Evolutionary conservation across 2,113 vertebrate species (phyloP).

Genomic region (Piaya cayana): DNA sequence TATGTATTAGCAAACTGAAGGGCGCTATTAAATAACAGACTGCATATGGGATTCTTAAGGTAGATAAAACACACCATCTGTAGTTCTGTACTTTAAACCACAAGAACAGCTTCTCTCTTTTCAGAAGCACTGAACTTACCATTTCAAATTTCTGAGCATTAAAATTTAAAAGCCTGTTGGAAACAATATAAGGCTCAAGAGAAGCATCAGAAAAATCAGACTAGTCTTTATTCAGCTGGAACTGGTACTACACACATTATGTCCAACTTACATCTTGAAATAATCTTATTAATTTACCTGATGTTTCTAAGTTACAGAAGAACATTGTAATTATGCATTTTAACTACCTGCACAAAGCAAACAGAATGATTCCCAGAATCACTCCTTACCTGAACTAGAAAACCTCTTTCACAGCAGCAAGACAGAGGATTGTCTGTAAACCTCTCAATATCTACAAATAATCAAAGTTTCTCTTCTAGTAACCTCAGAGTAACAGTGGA

Average conservation of each 20-base stretch:
- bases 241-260: background rate
- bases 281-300: background rate
- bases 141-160: background rate
- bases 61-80: background rate
- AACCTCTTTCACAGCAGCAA: background rate
- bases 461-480: background rate
- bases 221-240: background rate
- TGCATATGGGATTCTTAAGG: rapidly evolving
- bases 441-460: background rate
- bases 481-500: background rate
- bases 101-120: background rate
- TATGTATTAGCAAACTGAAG: background rate
- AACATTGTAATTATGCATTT: background rate
- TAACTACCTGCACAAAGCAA: background rate
- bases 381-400: background rate
- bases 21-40: background rate
- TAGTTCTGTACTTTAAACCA: background rate
- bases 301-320: background rate
- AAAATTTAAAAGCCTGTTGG: background rate
- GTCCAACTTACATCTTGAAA: background rate
- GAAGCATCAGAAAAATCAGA: background rate
- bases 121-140: background rate
- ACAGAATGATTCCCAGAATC: background rate
- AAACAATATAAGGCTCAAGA: background rate
- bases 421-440: background rate